phyloP scores from a whole-genome alignment of 1,140 invertebrate species.

The Sycobia sp. region DNA sequence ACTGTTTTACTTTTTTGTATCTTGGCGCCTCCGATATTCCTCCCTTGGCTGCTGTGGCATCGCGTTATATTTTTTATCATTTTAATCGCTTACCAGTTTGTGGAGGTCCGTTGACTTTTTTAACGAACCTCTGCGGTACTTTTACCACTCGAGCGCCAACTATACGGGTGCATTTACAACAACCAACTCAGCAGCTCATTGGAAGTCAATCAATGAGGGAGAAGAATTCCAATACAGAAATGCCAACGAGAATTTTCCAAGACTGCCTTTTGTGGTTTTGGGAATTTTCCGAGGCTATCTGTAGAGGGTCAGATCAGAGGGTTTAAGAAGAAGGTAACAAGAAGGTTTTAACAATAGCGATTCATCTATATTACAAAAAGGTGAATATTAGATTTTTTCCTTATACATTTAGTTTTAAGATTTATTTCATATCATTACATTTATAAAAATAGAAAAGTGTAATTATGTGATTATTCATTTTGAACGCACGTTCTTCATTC shows the following conservation, averaged over 20 bases:
- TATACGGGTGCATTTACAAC: constrained; percentile 5
- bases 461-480: no score
- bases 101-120: constrained; percentile 16
- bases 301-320: neutral
- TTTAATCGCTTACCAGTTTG: neutral
- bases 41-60: constrained; percentile 21
- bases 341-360: constrained; percentile 13
- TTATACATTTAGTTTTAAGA: constrained; percentile 6
- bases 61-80: constrained; percentile 8
- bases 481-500: neutral
- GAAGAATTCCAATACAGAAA: neutral
- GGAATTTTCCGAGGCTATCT: neutral
- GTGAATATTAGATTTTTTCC: constrained; percentile 30
- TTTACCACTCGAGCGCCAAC: constrained; percentile 23
- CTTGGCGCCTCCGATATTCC: neutral
- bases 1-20: constrained; percentile 15
- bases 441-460: constrained; percentile 5
- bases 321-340: constrained; percentile 30
- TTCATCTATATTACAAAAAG: constrained; percentile 18
- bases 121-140: neutral
- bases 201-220: neutral
- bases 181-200: no score
- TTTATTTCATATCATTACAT: neutral
- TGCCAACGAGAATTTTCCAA: constrained; percentile 26
- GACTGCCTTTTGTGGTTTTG: constrained; percentile 45